Base-by-base conservation (phyloP, 2,888 invertebrate genomes). In the Drosophila glabriapex region DNA sequence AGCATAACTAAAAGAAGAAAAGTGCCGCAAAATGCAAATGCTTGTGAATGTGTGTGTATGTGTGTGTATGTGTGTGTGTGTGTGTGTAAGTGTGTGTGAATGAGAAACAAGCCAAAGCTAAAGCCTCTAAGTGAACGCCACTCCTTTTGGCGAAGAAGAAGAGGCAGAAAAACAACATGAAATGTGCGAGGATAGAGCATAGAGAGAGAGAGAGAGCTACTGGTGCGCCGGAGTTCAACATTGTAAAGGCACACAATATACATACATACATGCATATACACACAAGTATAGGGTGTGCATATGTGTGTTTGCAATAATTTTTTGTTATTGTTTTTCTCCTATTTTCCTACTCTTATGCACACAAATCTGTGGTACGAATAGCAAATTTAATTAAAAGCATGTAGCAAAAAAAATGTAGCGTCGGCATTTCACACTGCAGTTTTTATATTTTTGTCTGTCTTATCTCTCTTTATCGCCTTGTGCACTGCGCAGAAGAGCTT, bases 151-250 rank as follows among this genome's bases (percentile, higher is more conserved):
- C 75, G 79, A 78, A 84, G 78, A 78, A 72, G 61, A 68, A 46
- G 46, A 46, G 4, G 16, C 25, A 46, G 16, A 46, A 22, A 46
- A 46, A 25, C 25, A 43, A 43, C 22, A 66, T 76, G 79, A 52
- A 73, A 73, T 72, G 79, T 63, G 63, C 61, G 68, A 68, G 68
- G 43, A 79, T 63, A 68, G 67, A 60, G 55, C 37, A 79, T 63
- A 63, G 58, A 43, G 75, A 79, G 63, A 70, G 76, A 62, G 59
- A 39, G 53, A 69, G 61, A 58, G 66, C 61, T 71, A 63, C 80
- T 85, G 88, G 78, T 85, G 85, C 85, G 85, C 85, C 83, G 81
- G 77, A 85, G 88, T 85, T 85, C 76, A 78, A 77, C 80, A 77
- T 75, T 72, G 71, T 68, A 52, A 58, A 78, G 39, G 64, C 63